Conservation (phyloP, 2,797 vertebrate species). For the Adrianichthys oophorus region DNA sequence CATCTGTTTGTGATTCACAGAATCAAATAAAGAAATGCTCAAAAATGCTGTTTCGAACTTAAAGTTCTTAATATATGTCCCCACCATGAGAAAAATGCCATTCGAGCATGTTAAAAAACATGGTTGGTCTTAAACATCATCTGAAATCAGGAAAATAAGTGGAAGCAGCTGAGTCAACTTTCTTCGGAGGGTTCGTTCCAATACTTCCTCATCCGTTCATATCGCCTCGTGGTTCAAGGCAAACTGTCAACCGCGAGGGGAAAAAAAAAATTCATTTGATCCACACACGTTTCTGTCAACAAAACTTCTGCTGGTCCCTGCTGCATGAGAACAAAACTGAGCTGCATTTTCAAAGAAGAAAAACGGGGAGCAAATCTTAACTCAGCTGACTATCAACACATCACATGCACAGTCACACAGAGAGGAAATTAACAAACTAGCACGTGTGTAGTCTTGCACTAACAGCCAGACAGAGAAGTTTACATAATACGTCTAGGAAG, state of each 20-base stretch:
- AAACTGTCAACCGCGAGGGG: conserved; percentile 39
- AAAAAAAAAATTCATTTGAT: conserved; percentile 27
- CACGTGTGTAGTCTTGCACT: conserved; percentile 5
- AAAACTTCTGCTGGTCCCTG: neutral
- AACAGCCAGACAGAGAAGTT: conserved; percentile 62
- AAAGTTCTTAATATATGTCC: too few species aligned
- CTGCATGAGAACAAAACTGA: neutral
- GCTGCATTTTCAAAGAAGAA: neutral
- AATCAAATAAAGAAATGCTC: too few species aligned
- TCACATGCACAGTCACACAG: conserved; percentile 11
- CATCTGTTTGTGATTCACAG: too few species aligned
- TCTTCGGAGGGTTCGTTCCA: conserved; percentile 1
- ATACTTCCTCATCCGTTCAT: neutral
- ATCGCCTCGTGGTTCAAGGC: conserved; percentile 7
- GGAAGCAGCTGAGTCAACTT: conserved; percentile 18
- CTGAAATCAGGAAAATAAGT: neutral
- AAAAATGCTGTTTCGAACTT: too few species aligned
- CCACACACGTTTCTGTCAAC: conserved; percentile 7
- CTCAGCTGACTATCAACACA: conserved; percentile 7
- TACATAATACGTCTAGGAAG: conserved; percentile 70
- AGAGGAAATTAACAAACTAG: conserved; percentile 30
- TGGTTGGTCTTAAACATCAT: neutral
- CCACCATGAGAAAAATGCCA: too few species aligned
- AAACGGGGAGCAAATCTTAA: neutral
- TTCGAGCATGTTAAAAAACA: too few species aligned